phyloP scores from a whole-genome alignment of 1,140 invertebrate genomes.

The Hypothenemus hampei region DNA sequence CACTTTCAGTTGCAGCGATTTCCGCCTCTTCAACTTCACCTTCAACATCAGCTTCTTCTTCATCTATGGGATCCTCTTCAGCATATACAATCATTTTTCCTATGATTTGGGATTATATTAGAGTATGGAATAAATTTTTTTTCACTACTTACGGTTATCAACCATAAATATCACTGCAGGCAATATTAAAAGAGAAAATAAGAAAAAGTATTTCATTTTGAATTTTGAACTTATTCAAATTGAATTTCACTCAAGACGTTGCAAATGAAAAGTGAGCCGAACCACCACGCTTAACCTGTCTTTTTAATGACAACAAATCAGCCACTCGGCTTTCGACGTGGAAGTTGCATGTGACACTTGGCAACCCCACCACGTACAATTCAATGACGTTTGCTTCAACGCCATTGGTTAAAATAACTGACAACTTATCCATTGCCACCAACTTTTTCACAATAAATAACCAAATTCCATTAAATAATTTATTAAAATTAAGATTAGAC shows the following conservation, averaged over 20 bases:
- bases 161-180: slow-evolving; percentile 54
- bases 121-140: background rate
- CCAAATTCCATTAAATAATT: too few relatives aligned
- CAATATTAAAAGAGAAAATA: slow-evolving; percentile 53
- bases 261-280: background rate
- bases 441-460: too few relatives aligned
- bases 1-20: slow-evolving; percentile 51
- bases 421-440: too few relatives aligned
- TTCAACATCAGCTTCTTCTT: slow-evolving; percentile 69
- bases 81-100: slow-evolving; percentile 56
- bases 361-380: too few relatives aligned
- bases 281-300: too few relatives aligned
- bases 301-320: too few relatives aligned
- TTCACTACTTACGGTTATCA: slow-evolving; percentile 51
- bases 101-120: background rate
- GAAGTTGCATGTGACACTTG: too few relatives aligned
- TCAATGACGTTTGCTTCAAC: too few relatives aligned
- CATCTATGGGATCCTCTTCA: slow-evolving; percentile 72
- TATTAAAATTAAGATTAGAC: too few relatives aligned
- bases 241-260: background rate
- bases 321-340: too few relatives aligned
- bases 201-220: slow-evolving; percentile 56
- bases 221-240: slow-evolving; percentile 32
- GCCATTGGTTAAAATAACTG: too few relatives aligned
- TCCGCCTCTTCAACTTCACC: slow-evolving; percentile 59